Evolutionary conservation across 2,888 invertebrate species (phyloP).

Genomic region (Schrankia costaestrigalis): DNA sequence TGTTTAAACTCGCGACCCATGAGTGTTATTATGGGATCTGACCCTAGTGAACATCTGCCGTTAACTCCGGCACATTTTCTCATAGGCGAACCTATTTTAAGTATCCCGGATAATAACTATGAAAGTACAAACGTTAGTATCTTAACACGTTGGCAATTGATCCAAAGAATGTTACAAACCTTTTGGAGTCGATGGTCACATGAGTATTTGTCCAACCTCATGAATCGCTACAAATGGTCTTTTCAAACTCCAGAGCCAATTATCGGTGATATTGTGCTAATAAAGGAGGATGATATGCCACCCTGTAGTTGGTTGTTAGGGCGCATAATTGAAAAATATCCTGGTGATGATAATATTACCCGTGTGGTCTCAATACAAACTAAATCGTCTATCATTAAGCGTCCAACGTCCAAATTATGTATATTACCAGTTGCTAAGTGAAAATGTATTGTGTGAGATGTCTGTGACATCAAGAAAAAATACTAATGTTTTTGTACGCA

Average conservation of each 20-base stretch:
- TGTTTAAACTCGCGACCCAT: no score
- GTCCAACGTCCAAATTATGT: background rate
- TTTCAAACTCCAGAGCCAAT: background rate
- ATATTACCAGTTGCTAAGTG: background rate
- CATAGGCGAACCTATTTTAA: background rate
- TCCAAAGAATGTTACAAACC: background rate
- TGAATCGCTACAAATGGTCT: no score
- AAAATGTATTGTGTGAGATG: no score
- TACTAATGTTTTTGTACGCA: no score
- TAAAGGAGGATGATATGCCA: no score
- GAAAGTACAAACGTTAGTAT: background rate
- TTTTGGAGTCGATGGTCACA: no score
- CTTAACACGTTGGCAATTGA: conserved; percentile 1
- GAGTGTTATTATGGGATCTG: background rate
- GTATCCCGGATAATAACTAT: background rate
- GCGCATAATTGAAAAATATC: no score
- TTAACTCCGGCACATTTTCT: background rate
- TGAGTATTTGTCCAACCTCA: no score
- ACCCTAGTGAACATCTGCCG: background rate
- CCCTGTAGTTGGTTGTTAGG: no score
- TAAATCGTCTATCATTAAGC: no score
- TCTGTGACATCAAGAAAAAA: no score
- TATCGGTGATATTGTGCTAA: background rate
- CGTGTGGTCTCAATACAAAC: background rate
- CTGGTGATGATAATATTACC: background rate